Evolutionary conservation across 92 coral and sea anemone genomes (phyloP).

Genomic region (Phenganax marumi): DNA sequence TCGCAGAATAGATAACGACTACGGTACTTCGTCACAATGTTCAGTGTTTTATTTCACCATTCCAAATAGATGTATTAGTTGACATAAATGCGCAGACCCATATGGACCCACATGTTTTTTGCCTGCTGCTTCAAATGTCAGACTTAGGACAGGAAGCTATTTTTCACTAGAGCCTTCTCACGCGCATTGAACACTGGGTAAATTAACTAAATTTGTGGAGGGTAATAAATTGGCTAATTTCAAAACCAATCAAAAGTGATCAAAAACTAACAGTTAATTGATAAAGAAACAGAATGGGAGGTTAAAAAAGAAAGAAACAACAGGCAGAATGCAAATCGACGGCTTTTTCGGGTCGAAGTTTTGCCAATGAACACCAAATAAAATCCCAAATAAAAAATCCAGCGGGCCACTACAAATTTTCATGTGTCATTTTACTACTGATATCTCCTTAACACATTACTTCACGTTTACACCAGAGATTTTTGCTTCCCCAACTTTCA

Average conservation of each 20-base stretch:
- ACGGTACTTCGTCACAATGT: conserved; percentile 17
- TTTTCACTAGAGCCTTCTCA: not conserved
- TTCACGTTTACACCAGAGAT: no score
- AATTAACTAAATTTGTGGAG: not conserved
- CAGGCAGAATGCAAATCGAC: no score
- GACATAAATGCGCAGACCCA: conserved; percentile 39
- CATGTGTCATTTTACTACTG: no score
- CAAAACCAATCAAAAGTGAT: no score
- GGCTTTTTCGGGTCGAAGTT: no score
- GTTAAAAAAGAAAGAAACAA: no score
- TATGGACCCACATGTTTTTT: conserved; percentile 39
- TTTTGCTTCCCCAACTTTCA: not conserved
- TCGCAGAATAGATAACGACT: conserved; percentile 11
- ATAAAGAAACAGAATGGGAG: no score
- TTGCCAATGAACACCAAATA: no score
- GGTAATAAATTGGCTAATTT: not conserved
- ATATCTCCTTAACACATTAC: no score
- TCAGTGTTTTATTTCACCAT: conserved; percentile 1
- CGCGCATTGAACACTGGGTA: conserved; percentile 46
- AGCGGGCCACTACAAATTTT: no score
- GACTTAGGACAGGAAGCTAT: conserved; percentile 21
- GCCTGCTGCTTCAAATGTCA: conserved; percentile 28
- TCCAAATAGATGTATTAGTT: conserved; percentile 6
- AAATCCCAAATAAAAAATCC: no score
- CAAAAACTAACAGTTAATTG: no score